Evolutionary conservation across 2,113 vertebrate species (phyloP).

Genomic region (Motacilla tschutschensis): DNA sequence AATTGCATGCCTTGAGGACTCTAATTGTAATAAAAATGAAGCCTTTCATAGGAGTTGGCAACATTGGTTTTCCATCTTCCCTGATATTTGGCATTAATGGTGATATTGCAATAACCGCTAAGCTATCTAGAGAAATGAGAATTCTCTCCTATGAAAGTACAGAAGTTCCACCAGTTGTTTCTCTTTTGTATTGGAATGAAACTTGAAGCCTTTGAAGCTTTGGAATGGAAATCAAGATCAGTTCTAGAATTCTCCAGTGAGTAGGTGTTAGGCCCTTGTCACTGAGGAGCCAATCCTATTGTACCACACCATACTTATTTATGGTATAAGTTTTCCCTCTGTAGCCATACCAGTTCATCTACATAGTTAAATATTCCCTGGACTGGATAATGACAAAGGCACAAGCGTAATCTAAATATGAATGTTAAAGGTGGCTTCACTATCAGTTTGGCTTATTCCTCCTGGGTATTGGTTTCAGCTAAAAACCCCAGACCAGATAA

Average conservation of each 20-base stretch:
- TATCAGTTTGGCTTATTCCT: neutral
- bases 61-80: neutral
- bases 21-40: slow-evolving; percentile 13
- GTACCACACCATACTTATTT: neutral
- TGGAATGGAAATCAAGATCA: neutral
- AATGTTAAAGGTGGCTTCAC: neutral
- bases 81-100: neutral
- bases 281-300: neutral
- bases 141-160: neutral
- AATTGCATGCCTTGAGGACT: slow-evolving; percentile 21
- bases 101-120: neutral
- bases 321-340: neutral
- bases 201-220: neutral
- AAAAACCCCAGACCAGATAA: neutral
- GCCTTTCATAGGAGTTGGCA: neutral
- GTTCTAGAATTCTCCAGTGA: neutral
- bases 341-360: neutral
- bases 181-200: neutral
- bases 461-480: neutral
- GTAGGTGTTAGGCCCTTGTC: neutral
- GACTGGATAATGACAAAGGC: neutral
- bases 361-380: neutral
- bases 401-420: neutral
- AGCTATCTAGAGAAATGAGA: neutral
- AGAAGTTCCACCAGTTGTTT: neutral